A percentile compares a stretch with the other conserved stretches of the same genome.
These are phyloP conservation scores for Chirona hameri DNA, from an alignment of 2,888 invertebrate genomes.

Conservation along the genomic window DNA sequence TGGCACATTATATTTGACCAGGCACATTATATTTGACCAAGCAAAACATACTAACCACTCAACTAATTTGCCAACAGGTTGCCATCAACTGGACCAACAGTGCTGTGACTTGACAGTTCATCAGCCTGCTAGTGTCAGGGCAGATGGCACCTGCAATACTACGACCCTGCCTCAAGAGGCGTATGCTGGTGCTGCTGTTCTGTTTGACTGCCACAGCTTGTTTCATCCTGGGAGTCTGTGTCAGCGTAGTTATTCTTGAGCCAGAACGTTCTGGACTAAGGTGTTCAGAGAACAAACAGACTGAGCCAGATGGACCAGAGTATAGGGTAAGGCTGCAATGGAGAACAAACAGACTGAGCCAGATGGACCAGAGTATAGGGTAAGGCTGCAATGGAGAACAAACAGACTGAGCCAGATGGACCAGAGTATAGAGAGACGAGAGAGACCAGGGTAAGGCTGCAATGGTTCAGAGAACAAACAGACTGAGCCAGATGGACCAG, in stretches of 20 bases:
- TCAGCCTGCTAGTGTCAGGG: background rate
- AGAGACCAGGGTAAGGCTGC: no score
- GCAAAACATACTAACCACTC: no score
- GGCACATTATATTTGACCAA: no score
- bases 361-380: no score
- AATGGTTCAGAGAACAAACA: background rate
- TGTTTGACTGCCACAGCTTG: background rate
- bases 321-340: constrained; percentile 6
- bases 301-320: background rate
- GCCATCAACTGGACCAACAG: no score
- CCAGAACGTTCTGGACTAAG: background rate
- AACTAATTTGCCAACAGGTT: no score
- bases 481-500: background rate
- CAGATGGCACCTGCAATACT: background rate
- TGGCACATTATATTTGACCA: no score
- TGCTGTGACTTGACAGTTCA: no score
- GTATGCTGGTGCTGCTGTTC: background rate
- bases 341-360: no score
- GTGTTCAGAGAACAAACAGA: background rate
- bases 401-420: no score
- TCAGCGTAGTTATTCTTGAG: constrained; percentile 4
- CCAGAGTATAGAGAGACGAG: no score
- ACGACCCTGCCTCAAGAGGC: background rate
- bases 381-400: no score
- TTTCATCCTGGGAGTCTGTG: background rate